Base-by-base conservation (phyloP, 2,797 vertebrate genomes). In the Cirrhinus molitorella region DNA sequence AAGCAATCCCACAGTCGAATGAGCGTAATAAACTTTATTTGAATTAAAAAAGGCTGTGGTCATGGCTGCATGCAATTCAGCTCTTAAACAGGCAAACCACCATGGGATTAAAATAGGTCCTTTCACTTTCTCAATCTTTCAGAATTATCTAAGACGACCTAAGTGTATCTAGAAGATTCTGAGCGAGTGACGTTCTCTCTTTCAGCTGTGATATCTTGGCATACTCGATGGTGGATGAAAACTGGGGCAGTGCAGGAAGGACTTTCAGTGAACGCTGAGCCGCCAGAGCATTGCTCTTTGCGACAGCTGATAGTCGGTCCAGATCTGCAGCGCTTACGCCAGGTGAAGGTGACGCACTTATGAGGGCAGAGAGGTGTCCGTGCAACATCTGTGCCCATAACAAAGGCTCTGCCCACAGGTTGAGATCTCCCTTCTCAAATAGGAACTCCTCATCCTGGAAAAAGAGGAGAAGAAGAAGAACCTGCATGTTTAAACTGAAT, bases 401-500 rank as follows among this genome's bases (percentile, higher is more conserved):
- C 78, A 97, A 86, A 17, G 95, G 95, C 94, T 99, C 98, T 0
- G 94, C 97, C 97, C 98, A 99, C 87, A 99, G 95, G 91, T 98
- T 99, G 83, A 96, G 91, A 79, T 98, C 95, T 0, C 96, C 95
- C 91, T 98, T 99, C 89, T 98, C 97, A 86, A 99, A 99, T 83
- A 98, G 92, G 89, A 95, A 94, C 85, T 98, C 97, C 86, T 97
- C 96, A 67, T 95, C 95, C 98, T 99, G 87, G 23, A 77, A 17
- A 43, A 43, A 43, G n/a, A 40, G 19, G 14, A 40, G 2, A 40
- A 57, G 40, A 23, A 57, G 43, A 61, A 45, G 17, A 31, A 63
- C 17, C 10, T 34, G 31, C 70, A 72, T 51, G 28, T 51, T 51
- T 31, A 51, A 72, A 51, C 17, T 13, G 31, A 49, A 73, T 34